phyloP scores from a whole-genome alignment of 2,113 vertebrate genomes.

The Steatornis caripensis region DNA sequence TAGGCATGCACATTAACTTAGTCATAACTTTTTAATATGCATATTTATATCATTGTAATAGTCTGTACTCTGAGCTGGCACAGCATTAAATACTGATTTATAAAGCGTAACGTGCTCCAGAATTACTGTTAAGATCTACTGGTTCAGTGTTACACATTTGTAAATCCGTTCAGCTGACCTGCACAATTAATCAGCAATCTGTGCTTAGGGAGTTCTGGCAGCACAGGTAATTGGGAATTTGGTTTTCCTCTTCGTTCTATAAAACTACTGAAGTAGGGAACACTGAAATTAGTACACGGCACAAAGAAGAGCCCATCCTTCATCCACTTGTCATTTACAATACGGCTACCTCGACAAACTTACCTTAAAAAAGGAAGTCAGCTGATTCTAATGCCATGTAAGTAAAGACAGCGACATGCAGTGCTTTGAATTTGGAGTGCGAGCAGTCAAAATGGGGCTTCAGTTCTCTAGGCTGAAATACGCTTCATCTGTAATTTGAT shows the following conservation, averaged over 20 bases:
- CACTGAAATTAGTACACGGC: not conserved
- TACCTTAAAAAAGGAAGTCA: not conserved
- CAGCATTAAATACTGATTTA: constrained; percentile 60
- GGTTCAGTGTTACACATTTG: not conserved
- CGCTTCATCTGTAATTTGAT: not conserved
- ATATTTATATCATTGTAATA: constrained; percentile 38
- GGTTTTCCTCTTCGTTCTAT: not conserved
- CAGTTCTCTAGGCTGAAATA: not conserved
- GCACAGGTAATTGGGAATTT: not conserved
- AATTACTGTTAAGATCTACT: constrained; percentile 31
- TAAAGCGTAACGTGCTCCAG: constrained; percentile 12
- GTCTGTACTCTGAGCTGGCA: not conserved
- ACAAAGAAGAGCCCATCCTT: not conserved
- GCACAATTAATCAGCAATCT: constrained; percentile 26
- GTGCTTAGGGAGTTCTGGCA: constrained; percentile 26
- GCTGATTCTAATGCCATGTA: not conserved
- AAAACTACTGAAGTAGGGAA: not conserved
- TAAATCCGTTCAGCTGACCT: constrained; percentile 36
- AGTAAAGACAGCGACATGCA: not conserved
- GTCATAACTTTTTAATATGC: constrained; percentile 55
- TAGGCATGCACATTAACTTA: constrained; percentile 50
- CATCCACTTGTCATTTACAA: not conserved
- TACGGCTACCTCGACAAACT: not conserved
- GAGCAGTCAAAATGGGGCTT: not conserved
- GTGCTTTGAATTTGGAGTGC: not conserved